Evolutionary conservation across 1,140 invertebrate species (phyloP).

Genomic region (Cryptotermes secundus): DNA sequence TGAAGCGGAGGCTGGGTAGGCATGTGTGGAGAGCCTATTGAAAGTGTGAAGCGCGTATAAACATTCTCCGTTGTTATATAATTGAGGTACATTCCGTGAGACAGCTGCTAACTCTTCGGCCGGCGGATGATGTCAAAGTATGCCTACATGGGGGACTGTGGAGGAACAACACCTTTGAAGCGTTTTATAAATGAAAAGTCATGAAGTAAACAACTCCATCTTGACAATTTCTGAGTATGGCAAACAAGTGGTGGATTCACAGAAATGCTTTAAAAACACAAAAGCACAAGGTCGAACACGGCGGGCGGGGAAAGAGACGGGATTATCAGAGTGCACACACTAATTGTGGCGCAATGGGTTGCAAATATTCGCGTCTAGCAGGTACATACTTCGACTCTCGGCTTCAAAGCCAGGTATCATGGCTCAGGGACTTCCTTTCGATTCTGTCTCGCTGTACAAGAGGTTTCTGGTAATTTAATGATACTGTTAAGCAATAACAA

Average conservation of each 20-base stretch:
- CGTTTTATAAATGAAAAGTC: constrained; percentile 20
- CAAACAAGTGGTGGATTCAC: constrained; percentile 10
- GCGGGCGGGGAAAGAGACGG: neutral
- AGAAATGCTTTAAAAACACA: neutral
- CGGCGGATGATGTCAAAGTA: neutral
- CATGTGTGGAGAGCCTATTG: no score
- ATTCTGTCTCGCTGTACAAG: no score
- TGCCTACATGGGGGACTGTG: neutral
- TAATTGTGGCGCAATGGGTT: no score
- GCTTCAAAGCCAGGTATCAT: no score
- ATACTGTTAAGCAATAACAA: no score
- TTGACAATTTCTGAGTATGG: neutral
- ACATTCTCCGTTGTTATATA: neutral
- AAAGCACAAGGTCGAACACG: neutral
- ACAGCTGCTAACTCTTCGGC: neutral
- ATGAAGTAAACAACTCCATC: neutral
- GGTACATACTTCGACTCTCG: no score
- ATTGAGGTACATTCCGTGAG: neutral
- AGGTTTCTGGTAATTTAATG: no score
- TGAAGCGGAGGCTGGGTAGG: no score
- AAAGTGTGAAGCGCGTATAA: neutral
- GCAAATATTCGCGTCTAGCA: no score
- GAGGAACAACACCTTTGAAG: neutral
- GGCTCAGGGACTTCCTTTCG: no score
- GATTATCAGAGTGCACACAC: no score